Evolutionary conservation across 2,113 vertebrate species (phyloP).

Genomic region (Monarcha castaneiventris): DNA sequence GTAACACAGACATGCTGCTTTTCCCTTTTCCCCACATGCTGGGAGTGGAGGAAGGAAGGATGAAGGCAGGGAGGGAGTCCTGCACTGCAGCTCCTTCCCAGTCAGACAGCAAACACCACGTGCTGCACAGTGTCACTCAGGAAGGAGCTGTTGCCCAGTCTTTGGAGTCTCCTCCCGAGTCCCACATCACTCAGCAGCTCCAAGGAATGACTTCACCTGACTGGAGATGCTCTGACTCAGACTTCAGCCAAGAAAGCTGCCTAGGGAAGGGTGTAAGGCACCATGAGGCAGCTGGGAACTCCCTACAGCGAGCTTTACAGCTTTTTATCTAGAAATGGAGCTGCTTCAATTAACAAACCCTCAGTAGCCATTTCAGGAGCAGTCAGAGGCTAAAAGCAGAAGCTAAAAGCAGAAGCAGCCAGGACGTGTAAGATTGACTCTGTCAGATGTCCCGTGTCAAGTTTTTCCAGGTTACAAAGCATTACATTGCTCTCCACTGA

Average conservation of each 20-base stretch:
- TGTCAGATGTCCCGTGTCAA: rapidly evolving
- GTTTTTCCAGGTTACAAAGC: not conserved
- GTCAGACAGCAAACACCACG: rapidly evolving
- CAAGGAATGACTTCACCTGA: not conserved
- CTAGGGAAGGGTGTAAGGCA: not conserved
- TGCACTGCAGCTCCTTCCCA: not conserved
- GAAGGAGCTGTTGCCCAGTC: not conserved
- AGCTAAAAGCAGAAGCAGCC: not conserved
- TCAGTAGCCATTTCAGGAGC: not conserved
- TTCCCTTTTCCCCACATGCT: not conserved
- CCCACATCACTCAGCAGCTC: not conserved
- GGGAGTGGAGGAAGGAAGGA: not conserved
- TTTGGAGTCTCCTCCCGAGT: not conserved
- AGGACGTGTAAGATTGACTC: not conserved
- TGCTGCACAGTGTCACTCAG: rapidly evolving
- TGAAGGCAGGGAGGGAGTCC: not conserved
- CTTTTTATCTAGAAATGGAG: not conserved
- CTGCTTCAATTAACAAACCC: not conserved
- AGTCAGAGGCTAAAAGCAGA: not conserved
- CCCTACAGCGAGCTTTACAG: not conserved
- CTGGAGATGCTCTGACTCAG: not conserved
- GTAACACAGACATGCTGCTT: not conserved
- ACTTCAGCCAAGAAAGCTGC: not conserved
- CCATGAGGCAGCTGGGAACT: not conserved
- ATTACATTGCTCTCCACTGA: not conserved